Evolutionary conservation across 2,888 invertebrate species (phyloP).

Genomic region (Cetonia aurata): DNA sequence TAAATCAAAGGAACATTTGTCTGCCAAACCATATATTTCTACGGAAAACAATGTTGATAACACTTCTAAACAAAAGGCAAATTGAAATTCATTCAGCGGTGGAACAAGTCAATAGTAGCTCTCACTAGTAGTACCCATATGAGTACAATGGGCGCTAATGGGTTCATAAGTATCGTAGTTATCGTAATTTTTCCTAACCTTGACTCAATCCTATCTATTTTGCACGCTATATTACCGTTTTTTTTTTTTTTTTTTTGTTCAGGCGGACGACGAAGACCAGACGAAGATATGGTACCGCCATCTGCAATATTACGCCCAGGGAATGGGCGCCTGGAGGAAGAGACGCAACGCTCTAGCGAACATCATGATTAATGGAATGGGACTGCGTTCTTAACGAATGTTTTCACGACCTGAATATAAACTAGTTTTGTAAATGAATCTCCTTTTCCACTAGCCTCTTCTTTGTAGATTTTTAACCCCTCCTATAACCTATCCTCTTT

Average conservation of each 20-base stretch:
- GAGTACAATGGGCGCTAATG: no score
- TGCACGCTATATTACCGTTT: not conserved
- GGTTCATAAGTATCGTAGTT: no score
- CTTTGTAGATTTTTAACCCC: conserved; percentile 4
- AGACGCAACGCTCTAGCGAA: conserved; percentile 95
- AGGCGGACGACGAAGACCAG: conserved; percentile 90
- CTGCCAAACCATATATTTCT: no score
- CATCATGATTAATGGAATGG: conserved; percentile 94
- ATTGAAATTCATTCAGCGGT: no score
- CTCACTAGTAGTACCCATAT: no score
- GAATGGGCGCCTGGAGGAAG: conserved; percentile 93
- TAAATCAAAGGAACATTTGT: no score
- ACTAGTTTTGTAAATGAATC: conserved; percentile 45
- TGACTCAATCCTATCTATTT: not conserved
- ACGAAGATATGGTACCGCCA: conserved; percentile 92
- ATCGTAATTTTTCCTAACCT: no score
- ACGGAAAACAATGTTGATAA: no score
- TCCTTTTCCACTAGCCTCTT: conserved; percentile 10
- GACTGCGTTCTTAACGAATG: conserved; percentile 60
- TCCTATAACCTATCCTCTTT: conserved; percentile 17
- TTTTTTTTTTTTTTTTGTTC: conserved; percentile 58
- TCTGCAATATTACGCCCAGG: conserved; percentile 90
- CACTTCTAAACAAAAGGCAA: no score
- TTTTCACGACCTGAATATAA: conserved; percentile 45
- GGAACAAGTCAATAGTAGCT: no score